phyloP scores from a whole-genome alignment of 2,797 vertebrate species.

The Cuculus canorus region DNA sequence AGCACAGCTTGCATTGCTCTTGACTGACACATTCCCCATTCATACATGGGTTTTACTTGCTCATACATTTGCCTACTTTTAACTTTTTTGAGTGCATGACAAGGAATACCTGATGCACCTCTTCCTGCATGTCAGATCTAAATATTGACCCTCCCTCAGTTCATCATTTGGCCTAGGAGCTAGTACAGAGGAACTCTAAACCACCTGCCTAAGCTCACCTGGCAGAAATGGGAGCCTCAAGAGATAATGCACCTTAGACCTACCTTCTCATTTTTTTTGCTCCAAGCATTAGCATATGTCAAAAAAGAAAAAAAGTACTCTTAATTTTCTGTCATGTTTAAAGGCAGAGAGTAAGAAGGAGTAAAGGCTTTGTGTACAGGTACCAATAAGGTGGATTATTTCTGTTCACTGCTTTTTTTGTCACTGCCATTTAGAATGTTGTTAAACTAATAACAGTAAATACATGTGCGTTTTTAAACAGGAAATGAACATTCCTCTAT shows the following conservation, averaged over 20 bases:
- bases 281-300: not conserved
- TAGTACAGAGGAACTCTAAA: not conserved
- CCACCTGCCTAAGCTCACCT: not conserved
- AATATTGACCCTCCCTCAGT: not conserved
- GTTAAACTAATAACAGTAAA: constrained; percentile 15
- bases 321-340: not conserved
- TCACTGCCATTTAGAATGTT: not conserved
- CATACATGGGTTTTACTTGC: not conserved
- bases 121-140: not conserved
- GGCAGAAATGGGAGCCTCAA: not conserved
- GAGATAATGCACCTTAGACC: not conserved
- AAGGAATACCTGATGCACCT: not conserved
- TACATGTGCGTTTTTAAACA: not conserved
- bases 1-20: not conserved
- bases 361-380: not conserved
- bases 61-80: not conserved
- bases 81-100: not conserved
- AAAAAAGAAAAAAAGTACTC: not conserved
- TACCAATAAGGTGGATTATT: not conserved
- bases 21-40: not conserved
- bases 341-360: not conserved
- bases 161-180: not conserved
- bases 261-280: not conserved
- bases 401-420: not conserved
- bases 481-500: constrained; percentile 16